Evolutionary conservation across 2,797 vertebrate genomes (phyloP).

Genomic region (Decapterus maruadsi): DNA sequence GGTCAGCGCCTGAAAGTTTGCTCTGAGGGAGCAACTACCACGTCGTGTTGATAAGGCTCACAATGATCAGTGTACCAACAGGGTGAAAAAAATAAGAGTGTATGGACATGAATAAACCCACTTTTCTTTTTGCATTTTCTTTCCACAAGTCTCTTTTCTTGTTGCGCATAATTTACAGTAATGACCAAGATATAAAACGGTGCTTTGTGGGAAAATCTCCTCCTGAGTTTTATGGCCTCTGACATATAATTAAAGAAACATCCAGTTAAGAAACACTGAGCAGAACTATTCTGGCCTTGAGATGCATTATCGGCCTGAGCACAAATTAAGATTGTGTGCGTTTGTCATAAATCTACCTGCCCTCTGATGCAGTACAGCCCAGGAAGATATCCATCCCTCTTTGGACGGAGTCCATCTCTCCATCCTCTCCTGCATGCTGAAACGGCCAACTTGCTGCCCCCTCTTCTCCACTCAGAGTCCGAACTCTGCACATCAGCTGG

Average conservation of each 20-base stretch:
- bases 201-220: slow-evolving; percentile 79
- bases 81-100: slow-evolving; percentile 61
- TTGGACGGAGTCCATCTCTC: slow-evolving; percentile 83
- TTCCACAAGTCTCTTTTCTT: slow-evolving; percentile 65
- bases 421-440: slow-evolving; percentile 55
- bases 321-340: slow-evolving; percentile 86
- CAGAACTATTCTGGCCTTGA: slow-evolving; percentile 83
- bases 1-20: slow-evolving; percentile 57
- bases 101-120: slow-evolving; percentile 83
- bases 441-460: slow-evolving; percentile 61
- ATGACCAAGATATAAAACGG: slow-evolving; percentile 77
- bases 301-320: slow-evolving; percentile 83
- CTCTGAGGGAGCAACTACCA: slow-evolving; percentile 40
- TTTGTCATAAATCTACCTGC: slow-evolving; percentile 85
- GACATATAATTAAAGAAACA: slow-evolving; percentile 92
- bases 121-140: slow-evolving; percentile 78
- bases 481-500: slow-evolving; percentile 63
- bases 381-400: slow-evolving; percentile 70
- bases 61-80: slow-evolving; percentile 67
- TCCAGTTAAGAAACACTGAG: slow-evolving; percentile 88
- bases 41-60: slow-evolving; percentile 40
- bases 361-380: slow-evolving; percentile 72
- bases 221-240: slow-evolving; percentile 87
- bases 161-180: slow-evolving; percentile 77
- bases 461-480: slow-evolving; percentile 55